Conservation (phyloP, 1,140 invertebrate species). For the Pseudomyrmex flavicornis region DNA sequence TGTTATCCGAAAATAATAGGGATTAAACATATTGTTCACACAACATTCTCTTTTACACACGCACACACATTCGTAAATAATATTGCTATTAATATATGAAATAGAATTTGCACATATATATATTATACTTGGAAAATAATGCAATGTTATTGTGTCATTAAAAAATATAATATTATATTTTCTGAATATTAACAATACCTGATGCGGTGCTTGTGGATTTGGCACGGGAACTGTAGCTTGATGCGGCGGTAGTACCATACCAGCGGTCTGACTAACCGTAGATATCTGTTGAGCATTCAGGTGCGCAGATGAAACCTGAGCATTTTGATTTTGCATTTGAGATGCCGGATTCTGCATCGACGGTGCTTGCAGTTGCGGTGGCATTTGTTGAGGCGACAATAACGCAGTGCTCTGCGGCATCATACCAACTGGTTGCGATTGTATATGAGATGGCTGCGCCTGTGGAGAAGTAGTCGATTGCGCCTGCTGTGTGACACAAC, state of each 20-base stretch:
- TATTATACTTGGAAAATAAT: conserved; percentile 61
- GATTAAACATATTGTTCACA: no score
- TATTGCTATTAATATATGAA: no score
- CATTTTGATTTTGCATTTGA: conserved; percentile 63
- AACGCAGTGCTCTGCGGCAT: conserved; percentile 76
- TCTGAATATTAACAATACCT: conserved; percentile 75
- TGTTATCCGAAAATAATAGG: conserved; percentile 75
- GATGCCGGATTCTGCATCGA: conserved; percentile 76
- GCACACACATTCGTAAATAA: no score
- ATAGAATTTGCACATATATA: conserved; percentile 64
- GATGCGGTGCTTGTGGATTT: conserved; percentile 72
- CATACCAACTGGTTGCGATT: conserved; percentile 77
- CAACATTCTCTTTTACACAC: no score
- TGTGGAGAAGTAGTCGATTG: conserved; percentile 52
- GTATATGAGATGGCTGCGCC: conserved; percentile 55
- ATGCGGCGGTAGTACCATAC: conserved; percentile 68
- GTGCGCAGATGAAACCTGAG: conserved; percentile 59
- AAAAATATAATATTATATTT: conserved; percentile 80
- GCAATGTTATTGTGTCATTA: conserved; percentile 57
- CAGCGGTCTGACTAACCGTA: conserved; percentile 72
- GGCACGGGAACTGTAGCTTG: conserved; percentile 70
- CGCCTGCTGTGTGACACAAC: conserved; percentile 71
- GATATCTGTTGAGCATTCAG: conserved; percentile 72
- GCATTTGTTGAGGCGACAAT: conserved; percentile 68
- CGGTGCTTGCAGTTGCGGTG: conserved; percentile 76